A percentile compares a stretch with the other conserved stretches of the same genome.
Evolutionary conservation across 1,140 invertebrate genomes (phyloP).

Genomic region (Pantala flavescens): DNA sequence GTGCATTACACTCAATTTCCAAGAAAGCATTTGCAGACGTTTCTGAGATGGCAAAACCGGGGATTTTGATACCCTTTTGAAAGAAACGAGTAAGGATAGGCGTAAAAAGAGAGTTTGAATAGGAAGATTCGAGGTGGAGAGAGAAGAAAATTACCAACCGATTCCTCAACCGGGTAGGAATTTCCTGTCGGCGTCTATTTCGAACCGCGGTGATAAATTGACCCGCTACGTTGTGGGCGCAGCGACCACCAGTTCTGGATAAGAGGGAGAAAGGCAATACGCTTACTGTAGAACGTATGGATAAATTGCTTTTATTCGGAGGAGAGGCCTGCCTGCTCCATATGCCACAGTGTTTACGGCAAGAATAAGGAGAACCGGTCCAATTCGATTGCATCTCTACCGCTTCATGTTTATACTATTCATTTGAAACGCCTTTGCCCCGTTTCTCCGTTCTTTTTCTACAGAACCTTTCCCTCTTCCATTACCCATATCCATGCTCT

Average conservation of each 20-base stretch:
- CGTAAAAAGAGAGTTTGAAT: background rate
- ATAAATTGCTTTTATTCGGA: background rate
- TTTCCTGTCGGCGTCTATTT: background rate
- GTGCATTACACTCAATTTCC: no score
- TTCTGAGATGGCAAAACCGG: background rate
- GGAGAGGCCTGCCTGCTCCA: background rate
- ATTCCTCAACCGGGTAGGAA: background rate
- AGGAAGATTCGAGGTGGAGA: background rate
- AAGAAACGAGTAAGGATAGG: background rate
- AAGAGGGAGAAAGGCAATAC: background rate
- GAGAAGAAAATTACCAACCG: constrained; percentile 1
- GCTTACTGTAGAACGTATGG: background rate
- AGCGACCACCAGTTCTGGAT: background rate
- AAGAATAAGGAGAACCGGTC: background rate
- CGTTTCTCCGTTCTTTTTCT: no score
- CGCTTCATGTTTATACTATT: no score
- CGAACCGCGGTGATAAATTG: background rate
- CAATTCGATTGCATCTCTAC: background rate
- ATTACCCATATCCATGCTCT: no score
- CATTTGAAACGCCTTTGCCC: no score
- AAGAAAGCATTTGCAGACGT: no score
- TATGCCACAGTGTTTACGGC: background rate
- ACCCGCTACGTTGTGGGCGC: background rate
- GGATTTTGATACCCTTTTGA: background rate
- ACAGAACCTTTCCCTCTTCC: no score